Conservation (phyloP, 2,888 invertebrate genomes). For the Cheilosia scutellata region DNA sequence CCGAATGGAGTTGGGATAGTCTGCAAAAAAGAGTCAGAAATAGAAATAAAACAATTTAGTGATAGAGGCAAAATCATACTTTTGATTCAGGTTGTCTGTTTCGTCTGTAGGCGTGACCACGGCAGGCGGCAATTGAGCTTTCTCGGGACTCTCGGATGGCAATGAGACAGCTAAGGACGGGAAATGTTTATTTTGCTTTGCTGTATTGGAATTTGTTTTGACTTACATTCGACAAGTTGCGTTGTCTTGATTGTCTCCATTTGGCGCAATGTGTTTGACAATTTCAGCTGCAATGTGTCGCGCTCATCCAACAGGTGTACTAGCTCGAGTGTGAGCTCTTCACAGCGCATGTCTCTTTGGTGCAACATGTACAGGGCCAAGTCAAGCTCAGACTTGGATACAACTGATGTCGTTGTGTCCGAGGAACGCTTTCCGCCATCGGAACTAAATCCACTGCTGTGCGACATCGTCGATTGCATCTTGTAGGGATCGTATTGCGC, state of each 20-base stretch:
- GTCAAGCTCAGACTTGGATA: conserved; percentile 88
- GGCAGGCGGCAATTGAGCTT: conserved; percentile 60
- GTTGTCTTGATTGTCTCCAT: conserved; percentile 86
- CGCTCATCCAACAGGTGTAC: conserved; percentile 93
- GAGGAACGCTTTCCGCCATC: conserved; percentile 47
- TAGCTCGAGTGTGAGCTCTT: conserved; percentile 93
- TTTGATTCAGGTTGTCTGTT: conserved; percentile 80
- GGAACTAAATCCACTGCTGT: conserved; percentile 76
- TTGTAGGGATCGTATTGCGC: conserved; percentile 84
- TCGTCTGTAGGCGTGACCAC: conserved; percentile 56
- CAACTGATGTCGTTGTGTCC: conserved; percentile 61
- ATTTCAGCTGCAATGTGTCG: conserved; percentile 91
- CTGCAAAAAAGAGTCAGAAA: conserved; percentile 26
- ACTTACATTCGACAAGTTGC: conserved; percentile 78
- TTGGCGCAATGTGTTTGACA: conserved; percentile 92
- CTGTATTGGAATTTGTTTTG: not conserved
- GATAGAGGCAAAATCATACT: conserved; percentile 77
- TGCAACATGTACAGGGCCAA: conserved; percentile 93
- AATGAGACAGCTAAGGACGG: conserved; percentile 44
- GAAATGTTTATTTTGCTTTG: not conserved
- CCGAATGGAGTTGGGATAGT: conserved; percentile 89
- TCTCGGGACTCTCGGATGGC: conserved; percentile 75
- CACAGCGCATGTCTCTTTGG: conserved; percentile 93
- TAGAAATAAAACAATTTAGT: not conserved
- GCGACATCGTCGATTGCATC: conserved; percentile 80